Conservation (phyloP, 2,113 vertebrate genomes). For the Calidris pygmaea region DNA sequence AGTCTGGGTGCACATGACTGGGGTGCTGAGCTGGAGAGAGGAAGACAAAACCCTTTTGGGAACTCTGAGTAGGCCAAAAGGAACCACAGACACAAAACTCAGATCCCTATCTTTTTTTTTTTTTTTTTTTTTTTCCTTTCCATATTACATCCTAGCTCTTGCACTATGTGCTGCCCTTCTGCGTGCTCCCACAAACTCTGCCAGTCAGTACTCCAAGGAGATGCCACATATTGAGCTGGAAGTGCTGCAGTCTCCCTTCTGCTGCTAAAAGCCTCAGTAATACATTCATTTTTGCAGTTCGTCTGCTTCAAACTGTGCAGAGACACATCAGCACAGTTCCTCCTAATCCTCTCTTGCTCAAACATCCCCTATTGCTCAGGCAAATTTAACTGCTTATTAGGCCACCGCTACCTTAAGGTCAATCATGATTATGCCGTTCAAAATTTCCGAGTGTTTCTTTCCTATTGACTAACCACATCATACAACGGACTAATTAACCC, state of each 20-base stretch:
- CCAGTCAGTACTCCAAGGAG: neutral
- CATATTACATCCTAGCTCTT: neutral
- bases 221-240: neutral
- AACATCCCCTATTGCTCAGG: neutral
- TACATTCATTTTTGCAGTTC: neutral
- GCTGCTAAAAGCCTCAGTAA: neutral
- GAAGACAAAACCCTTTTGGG: neutral
- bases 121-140: neutral
- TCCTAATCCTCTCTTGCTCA: neutral
- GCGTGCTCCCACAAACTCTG: neutral
- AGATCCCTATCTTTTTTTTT: neutral
- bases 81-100: neutral
- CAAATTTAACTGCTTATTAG: slow-evolving; percentile 18
- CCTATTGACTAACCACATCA: slow-evolving; percentile 18
- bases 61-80: neutral
- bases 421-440: neutral
- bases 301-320: slow-evolving; percentile 1
- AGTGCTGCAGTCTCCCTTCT: neutral
- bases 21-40: neutral
- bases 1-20: neutral
- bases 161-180: neutral
- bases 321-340: neutral
- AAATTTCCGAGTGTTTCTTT: neutral
- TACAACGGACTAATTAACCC: slow-evolving; percentile 38
- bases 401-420: neutral